phyloP scores from a whole-genome alignment of 2,797 vertebrate species.

The Cercopithecus petaurista region DNA sequence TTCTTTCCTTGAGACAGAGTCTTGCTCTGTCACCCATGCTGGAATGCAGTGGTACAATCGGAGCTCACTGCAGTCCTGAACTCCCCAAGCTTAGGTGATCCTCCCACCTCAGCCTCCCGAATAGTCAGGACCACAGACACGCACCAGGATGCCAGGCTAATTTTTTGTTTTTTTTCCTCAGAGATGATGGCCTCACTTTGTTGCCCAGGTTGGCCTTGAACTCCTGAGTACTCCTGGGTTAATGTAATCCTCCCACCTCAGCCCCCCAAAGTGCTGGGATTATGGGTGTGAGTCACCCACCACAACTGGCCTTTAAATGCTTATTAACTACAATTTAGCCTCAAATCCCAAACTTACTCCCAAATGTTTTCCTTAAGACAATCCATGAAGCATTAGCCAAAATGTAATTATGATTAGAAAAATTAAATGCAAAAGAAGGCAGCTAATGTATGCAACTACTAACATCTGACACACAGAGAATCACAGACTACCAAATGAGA shows the following conservation, averaged over 20 bases:
- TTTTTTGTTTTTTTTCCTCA: neutral
- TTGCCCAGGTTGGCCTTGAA: neutral
- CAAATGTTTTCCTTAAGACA: neutral
- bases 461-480: neutral
- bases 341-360: constrained; percentile 7
- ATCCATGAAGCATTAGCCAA: neutral
- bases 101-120: neutral
- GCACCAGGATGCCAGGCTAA: neutral
- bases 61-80: neutral
- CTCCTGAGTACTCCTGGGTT: neutral
- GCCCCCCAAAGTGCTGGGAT: neutral
- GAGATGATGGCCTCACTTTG: neutral
- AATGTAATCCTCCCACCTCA: neutral
- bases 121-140: neutral
- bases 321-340: neutral
- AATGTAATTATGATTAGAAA: constrained; percentile 4
- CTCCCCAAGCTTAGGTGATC: neutral
- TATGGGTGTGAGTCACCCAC: neutral
- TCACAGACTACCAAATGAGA: neutral
- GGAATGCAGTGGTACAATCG: neutral
- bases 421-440: constrained; percentile 14
- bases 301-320: neutral
- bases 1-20: neutral
- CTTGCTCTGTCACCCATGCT: neutral
- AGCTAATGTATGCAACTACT: neutral